phyloP scores from a whole-genome alignment of 2,113 vertebrate genomes.

The Felis chaus region DNA sequence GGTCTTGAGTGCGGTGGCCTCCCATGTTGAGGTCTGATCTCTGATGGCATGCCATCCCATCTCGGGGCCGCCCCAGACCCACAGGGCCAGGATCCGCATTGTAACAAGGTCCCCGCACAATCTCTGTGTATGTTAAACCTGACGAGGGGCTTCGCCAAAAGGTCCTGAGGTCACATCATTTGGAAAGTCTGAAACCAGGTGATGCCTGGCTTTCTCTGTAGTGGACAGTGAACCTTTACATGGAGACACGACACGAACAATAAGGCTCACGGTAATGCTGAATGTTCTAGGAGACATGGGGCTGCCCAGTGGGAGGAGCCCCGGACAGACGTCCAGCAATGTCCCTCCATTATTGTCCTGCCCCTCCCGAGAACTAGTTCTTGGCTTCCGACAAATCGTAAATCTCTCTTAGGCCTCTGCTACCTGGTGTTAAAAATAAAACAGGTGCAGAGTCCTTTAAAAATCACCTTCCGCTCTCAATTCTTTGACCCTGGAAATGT shows the following conservation, averaged over 20 bases:
- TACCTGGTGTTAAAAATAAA: not conserved
- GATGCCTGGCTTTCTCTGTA: not conserved
- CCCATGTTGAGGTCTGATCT: not conserved
- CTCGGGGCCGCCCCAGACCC: not conserved
- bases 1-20: not conserved
- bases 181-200: not conserved
- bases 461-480: not conserved
- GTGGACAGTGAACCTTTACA: not conserved
- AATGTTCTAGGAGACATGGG: not conserved
- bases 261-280: accelerated
- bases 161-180: not conserved
- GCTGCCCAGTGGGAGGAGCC: not conserved
- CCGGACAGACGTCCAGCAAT: not conserved
- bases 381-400: not conserved
- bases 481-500: not conserved
- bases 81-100: not conserved
- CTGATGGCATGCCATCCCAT: not conserved
- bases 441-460: not conserved
- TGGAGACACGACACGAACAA: accelerated
- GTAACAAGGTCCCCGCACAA: not conserved
- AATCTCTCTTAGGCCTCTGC: not conserved
- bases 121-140: accelerated
- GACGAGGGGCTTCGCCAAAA: not conserved
- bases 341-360: not conserved
- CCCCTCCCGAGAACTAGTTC: not conserved